A percentile compares a stretch with the other conserved stretches of the same genome.
These are phyloP conservation scores for Australoheros scitulus DNA, from an alignment of 2,113 vertebrate genomes.

Conservation along the genomic window DNA sequence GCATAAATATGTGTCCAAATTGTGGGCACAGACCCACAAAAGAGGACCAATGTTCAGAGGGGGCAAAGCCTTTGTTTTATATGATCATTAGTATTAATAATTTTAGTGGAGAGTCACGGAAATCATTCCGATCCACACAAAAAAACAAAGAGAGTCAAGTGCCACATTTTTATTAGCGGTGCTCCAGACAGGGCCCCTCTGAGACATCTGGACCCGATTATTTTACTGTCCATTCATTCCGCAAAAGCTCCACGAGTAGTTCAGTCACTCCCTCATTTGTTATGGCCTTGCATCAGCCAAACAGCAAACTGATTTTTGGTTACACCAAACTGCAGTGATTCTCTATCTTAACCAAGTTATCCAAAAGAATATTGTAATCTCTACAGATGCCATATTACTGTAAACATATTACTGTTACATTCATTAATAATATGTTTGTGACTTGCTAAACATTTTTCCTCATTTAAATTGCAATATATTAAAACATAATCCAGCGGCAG, in stretches of 20 bases:
- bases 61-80: background rate
- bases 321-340: background rate
- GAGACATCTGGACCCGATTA: too few relatives aligned
- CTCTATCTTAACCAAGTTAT: background rate
- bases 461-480: too few relatives aligned
- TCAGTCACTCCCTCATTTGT: background rate
- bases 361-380: background rate
- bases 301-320: background rate
- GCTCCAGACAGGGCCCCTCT: too few relatives aligned
- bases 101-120: background rate
- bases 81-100: background rate
- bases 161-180: too few relatives aligned
- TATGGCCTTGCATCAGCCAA: accelerated
- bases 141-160: background rate
- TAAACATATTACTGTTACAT: background rate
- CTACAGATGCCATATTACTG: background rate
- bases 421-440: background rate
- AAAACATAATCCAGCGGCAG: too few relatives aligned
- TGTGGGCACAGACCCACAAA: background rate
- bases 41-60: too few relatives aligned
- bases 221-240: too few relatives aligned
- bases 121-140: background rate
- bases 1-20: background rate
- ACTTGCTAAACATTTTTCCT: too few relatives aligned
- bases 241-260: background rate